A percentile compares a stretch with the other conserved stretches of the same genome.
Conservation (phyloP, 2,797 vertebrate genomes). For the Microhierax caerulescens region DNA sequence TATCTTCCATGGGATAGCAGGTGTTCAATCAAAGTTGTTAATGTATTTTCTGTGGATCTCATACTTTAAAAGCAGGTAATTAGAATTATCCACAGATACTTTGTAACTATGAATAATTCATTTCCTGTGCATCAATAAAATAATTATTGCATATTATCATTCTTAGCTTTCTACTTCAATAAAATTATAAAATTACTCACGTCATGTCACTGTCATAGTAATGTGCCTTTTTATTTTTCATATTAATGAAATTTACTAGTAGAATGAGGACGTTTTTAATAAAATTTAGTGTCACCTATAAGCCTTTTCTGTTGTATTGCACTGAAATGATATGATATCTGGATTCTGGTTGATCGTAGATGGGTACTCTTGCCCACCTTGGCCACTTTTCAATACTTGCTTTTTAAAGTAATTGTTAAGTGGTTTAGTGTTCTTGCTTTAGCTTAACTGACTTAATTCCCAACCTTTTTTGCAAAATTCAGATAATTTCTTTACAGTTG, state of each 20-base stretch:
- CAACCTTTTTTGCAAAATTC: neutral
- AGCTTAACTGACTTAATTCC: neutral
- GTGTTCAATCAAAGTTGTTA: conserved; percentile 76
- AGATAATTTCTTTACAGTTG: neutral
- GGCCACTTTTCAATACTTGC: neutral
- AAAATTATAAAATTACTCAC: conserved; percentile 76
- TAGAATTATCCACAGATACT: conserved; percentile 80
- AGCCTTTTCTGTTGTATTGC: neutral
- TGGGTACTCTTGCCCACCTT: neutral
- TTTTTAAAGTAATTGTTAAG: neutral
- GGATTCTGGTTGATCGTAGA: neutral
- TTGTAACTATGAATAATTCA: conserved; percentile 80
- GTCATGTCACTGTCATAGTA: conserved; percentile 63
- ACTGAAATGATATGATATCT: neutral
- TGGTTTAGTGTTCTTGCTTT: neutral
- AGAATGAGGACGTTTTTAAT: conserved; percentile 45
- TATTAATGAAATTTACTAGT: conserved; percentile 60
- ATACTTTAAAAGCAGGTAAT: conserved; percentile 79
- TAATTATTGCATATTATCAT: conserved; percentile 81
- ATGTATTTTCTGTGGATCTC: conserved; percentile 75
- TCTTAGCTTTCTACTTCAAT: conserved; percentile 77
- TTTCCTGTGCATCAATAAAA: conserved; percentile 78
- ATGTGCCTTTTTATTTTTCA: conserved; percentile 67
- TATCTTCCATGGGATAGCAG: conserved; percentile 62
- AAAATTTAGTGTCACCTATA: conserved; percentile 15